Evolutionary conservation across 2,113 vertebrate species (phyloP), one percentile per base, ranked within the genome.

Genomic region (Nyctibius bracteatus): DNA sequence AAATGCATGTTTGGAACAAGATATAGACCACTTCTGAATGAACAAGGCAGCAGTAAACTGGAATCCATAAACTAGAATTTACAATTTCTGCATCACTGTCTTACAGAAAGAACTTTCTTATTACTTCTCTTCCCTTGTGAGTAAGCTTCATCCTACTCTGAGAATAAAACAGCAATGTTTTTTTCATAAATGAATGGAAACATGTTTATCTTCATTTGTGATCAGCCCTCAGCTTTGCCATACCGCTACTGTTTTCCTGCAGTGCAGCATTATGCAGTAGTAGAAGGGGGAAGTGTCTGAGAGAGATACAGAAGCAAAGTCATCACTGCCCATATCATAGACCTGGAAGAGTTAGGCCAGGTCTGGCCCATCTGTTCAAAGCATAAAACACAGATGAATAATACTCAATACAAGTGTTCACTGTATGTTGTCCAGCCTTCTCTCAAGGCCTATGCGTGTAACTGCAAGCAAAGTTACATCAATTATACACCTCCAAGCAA

Each of bases 371-470:
- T 77, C 78, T 49, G 22, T 71, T 77, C 49, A 54, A 77, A 88
- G 20, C 37, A 37, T 21, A 44, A 77, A 73, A 14, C 10, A 43
- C 12, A 44, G 30, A 77, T 55, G 12, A 33, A 14, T 24, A 91
- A 25, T 7, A 33, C 35, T 57, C 37, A 52, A 1, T 35, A 20
- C 13, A 55, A 37, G 19, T 6, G 0, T 79, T 61, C 35, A 23
- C 33, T 65, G 13, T 57, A 97, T 43, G 35, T 97, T 75, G 96
- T 97, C 97, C 97, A 98, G 28, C 95, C 92, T 6, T 95, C 81
- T 86, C 95, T 96, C 75, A 98, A 96, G 12, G 96, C 94, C 23
- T 91, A 9, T 4, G n/a, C 39, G 67, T 81, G 86, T 51, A 98
- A 93, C 93, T 97, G 88, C 14, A 81, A 94, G 81, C 33, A 92